These are phyloP conservation scores for Trachurus trachurus DNA, from an alignment of 2,797 vertebrate species.

Conservation along the genomic window DNA sequence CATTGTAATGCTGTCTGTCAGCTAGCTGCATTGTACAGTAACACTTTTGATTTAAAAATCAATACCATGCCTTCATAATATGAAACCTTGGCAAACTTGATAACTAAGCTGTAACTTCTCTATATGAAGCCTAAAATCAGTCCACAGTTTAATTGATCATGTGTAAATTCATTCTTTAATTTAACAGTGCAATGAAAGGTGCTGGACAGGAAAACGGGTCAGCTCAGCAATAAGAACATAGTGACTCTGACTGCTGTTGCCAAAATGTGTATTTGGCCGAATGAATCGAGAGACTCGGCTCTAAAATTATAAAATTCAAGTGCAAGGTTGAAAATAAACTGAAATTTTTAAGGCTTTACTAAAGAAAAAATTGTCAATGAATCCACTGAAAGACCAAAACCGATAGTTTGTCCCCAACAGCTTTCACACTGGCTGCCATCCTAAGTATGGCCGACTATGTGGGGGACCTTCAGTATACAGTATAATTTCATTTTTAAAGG, in stretches of 20 bases:
- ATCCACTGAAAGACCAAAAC: constrained; percentile 6
- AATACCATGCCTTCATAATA: neutral
- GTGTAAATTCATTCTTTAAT: neutral
- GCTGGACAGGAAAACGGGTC: neutral
- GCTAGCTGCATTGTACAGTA: neutral
- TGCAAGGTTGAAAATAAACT: neutral
- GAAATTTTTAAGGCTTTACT: neutral
- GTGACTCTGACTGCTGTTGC: neutral
- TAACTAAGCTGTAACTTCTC: neutral
- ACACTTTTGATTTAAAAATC: neutral
- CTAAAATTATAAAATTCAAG: neutral
- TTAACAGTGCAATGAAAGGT: too few species aligned
- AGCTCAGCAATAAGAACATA: neutral
- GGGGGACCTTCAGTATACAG: neutral
- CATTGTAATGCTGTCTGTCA: neutral
- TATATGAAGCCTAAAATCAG: constrained; percentile 1
- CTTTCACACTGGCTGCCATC: neutral
- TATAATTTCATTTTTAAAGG: neutral
- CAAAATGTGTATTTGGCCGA: constrained; percentile 3
- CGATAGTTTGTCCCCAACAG: neutral
- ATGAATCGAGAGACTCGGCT: constrained; percentile 10
- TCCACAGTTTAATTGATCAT: neutral
- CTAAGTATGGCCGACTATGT: too few species aligned
- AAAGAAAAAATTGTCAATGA: neutral
- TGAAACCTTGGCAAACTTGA: neutral